Percentiles rank a stretch among this genome's conserved stretches.
phyloP scores from a whole-genome alignment of 1,140 invertebrate genomes.

The Nasonia longicornis region DNA sequence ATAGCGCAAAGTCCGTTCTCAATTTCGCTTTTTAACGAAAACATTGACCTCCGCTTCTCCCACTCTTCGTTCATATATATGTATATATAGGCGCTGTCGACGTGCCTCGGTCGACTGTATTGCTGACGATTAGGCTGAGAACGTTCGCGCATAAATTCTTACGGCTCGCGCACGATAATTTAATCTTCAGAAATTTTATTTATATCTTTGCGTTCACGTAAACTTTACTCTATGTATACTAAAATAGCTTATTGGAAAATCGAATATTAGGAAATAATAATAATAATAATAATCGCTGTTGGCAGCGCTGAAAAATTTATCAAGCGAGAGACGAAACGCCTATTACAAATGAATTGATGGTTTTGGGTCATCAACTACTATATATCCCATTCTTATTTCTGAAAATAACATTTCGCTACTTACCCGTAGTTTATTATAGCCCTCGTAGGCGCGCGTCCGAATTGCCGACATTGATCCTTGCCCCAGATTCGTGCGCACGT shows the following conservation, averaged over 20 bases:
- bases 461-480: constrained; percentile 34
- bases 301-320: no score
- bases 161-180: not conserved
- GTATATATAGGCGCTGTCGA: not conserved
- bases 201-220: not conserved
- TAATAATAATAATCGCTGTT: not conserved
- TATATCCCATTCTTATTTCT: constrained; percentile 21
- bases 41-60: constrained; percentile 14
- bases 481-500: constrained; percentile 2
- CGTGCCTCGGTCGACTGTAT: not conserved
- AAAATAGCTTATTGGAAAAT: not conserved
- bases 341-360: not conserved
- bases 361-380: constrained; percentile 21
- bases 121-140: not conserved
- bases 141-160: not conserved
- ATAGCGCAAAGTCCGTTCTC: not conserved
- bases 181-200: not conserved
- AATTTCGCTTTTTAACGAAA: constrained; percentile 1
- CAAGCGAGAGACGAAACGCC: not conserved
- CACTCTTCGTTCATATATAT: not conserved
- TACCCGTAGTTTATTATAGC: constrained; percentile 27
- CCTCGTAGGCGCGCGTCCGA: not conserved
- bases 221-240: not conserved
- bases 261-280: not conserved
- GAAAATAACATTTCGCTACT: constrained; percentile 28